These are phyloP conservation scores for Mactromeris polynyma DNA, from an alignment of 2,888 invertebrate species.

Conservation along the genomic window DNA sequence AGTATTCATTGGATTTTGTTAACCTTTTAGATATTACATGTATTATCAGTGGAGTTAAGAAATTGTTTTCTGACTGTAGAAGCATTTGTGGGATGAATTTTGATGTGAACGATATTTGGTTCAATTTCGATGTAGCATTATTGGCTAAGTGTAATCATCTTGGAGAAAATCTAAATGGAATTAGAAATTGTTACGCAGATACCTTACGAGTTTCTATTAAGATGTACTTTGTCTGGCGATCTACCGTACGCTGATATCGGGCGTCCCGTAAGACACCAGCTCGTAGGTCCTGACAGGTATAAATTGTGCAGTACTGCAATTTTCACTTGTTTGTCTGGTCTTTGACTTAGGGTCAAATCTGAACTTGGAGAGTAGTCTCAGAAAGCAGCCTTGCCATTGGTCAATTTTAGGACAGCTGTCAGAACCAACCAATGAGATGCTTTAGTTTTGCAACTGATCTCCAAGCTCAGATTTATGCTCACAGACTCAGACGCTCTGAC, in stretches of 20 bases:
- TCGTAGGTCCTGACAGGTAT: not conserved
- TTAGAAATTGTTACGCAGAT: not conserved
- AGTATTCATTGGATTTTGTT: not conserved
- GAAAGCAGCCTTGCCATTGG: too few relatives aligned
- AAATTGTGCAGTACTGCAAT: too few relatives aligned
- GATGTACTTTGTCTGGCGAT: not conserved
- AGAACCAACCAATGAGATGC: too few relatives aligned
- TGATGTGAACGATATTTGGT: not conserved
- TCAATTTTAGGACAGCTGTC: too few relatives aligned
- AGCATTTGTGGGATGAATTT: not conserved
- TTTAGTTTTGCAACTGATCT: too few relatives aligned
- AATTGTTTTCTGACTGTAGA: too few relatives aligned
- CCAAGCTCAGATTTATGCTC: too few relatives aligned
- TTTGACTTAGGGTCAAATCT: not conserved
- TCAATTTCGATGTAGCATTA: not conserved
- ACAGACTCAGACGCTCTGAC: too few relatives aligned
- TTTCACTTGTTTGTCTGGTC: not conserved
- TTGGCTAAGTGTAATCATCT: too few relatives aligned
- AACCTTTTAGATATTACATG: too few relatives aligned
- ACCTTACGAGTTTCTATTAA: not conserved
- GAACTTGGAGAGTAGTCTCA: too few relatives aligned
- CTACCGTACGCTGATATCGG: not conserved
- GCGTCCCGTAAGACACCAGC: not conserved
- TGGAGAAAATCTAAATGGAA: not conserved
- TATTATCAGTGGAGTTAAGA: too few relatives aligned